Evolutionary conservation across 2,888 invertebrate genomes (phyloP).

Genomic region (Raillietiella orientalis): DNA sequence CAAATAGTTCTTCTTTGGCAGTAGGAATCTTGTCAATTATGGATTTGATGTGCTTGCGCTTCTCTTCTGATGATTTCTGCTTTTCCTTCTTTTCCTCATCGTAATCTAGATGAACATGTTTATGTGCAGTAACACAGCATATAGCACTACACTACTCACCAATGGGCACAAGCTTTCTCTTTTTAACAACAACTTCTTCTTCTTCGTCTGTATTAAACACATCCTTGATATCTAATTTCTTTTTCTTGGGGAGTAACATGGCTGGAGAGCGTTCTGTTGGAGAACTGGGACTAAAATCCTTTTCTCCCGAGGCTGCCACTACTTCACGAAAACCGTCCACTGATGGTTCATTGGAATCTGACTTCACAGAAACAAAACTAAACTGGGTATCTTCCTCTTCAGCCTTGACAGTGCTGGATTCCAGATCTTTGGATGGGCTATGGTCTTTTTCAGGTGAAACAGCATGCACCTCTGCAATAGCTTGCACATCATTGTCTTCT

Average conservation of each 20-base stretch:
- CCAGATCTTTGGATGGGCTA: too few relatives aligned
- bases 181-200: constrained; percentile 11
- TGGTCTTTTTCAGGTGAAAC: too few relatives aligned
- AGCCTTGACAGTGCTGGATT: too few relatives aligned
- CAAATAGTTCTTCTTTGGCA: constrained; percentile 81
- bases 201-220: constrained; percentile 53
- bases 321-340: too few relatives aligned
- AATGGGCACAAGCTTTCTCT: constrained; percentile 37
- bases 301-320: too few relatives aligned
- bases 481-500: too few relatives aligned
- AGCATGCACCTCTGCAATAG: too few relatives aligned
- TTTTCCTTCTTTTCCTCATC: constrained; percentile 21
- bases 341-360: too few relatives aligned
- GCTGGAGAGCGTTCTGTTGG: too few relatives aligned
- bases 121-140: neutral
- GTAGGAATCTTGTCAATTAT: constrained; percentile 96
- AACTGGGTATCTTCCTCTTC: too few relatives aligned
- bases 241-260: constrained; percentile 15
- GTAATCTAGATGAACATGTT: constrained; percentile 17
- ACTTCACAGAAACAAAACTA: too few relatives aligned
- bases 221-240: constrained; percentile 44
- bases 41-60: constrained; percentile 76
- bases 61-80: constrained; percentile 42
- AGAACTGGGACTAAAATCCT: too few relatives aligned
- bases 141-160: constrained; percentile 15